Evolutionary conservation across 2,797 vertebrate genomes (phyloP), one percentile per base, ranked within the genome.

Genomic region (Benthosema pterotum): DNA sequence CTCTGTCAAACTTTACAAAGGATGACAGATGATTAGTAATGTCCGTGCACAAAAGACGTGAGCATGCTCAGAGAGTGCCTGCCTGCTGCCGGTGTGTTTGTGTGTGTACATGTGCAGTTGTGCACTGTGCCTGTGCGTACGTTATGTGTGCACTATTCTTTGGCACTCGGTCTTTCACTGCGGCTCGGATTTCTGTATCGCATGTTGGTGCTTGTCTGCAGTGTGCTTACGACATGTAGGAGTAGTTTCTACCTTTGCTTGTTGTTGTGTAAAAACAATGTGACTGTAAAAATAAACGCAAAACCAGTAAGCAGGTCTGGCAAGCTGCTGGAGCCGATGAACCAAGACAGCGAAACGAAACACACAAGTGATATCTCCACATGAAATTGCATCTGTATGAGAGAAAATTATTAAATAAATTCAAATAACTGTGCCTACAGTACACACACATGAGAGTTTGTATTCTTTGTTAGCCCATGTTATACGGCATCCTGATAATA

Each of bases 181-280:
- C 55, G 61, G 71, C 72, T 86, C 71, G 66, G 48, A 60, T 73
- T 75, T 80, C 75, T 32, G 19, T 66, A n/a, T 60, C 58, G 69
- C 83, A 45, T 54, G 81, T 80, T 81, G 82, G 51, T 85, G 84
- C 90, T 85, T 75, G 87, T 85, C 70, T 77, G 72, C 65, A 77
- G 16, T 65, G 56, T 61, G 48, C n/a, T n/a, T n/a, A 51, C 43
- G 64, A 63, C 1, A 5, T 64, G 76, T 73, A 74, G 74, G 82
- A 81, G 74, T 55, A 13, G 32, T 74, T 83, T 81, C 43, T 71
- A 56, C 72, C 49, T 57, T 50, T 51, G 66, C 57, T 71, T 69
- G 22, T 62, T 79, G 45, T 71, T 61, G 75, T 65, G 60, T 5
- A 42, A 74, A 55, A 61, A 75, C 75, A 74, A 79, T 74, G 70